Evolutionary conservation across 2,888 invertebrate species (phyloP), one percentile per base, ranked within the genome.

Genomic region (Melolontha melolontha): DNA sequence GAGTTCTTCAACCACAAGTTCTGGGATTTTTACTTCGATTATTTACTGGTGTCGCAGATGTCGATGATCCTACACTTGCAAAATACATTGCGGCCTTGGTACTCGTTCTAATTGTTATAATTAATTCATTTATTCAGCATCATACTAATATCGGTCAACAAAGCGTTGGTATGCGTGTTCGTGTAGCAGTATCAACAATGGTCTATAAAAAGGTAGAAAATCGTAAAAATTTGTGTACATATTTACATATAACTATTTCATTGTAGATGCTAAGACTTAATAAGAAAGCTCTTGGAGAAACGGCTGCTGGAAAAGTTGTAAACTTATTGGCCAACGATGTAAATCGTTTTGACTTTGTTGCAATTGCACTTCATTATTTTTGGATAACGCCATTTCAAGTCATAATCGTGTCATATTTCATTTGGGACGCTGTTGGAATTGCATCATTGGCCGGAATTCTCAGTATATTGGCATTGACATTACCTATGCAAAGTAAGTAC

Each of bases 311-410:
- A 0, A 91, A 94, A 82, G 89, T 95, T 72, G 89, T 95, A 52
- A 95, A 95, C 79, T 82, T 95, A 62, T 85, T 95, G 82, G 92
- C 94, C 0, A 95, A 94, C 76, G 95, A 95, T 79, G 93, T 94
- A 1, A 90, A 89, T 75, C 87, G 93, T 69, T 93, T 95, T 79
- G 95, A 95, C 78, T 81, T 90, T 80, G 87, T 90, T 16, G 86
- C 90, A 22, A 74, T 90, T 41, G 88, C 89, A 75, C 81, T 93
- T 11, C 92, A 94, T 81, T 93, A 90, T 78, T 78, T 94, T 42
- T 93, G 94, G 92, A 88, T 94, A 64, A 90, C 92, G 82, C 94
- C 94, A 0, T 85, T 93, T 16, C 90, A 92, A 77, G 88, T 90
- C 1, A 84, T 87, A 0, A 86, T 91, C 17, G 86, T 89, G 7